Conservation (phyloP, 2,113 vertebrate species). For the Myiopsitta monachus region DNA sequence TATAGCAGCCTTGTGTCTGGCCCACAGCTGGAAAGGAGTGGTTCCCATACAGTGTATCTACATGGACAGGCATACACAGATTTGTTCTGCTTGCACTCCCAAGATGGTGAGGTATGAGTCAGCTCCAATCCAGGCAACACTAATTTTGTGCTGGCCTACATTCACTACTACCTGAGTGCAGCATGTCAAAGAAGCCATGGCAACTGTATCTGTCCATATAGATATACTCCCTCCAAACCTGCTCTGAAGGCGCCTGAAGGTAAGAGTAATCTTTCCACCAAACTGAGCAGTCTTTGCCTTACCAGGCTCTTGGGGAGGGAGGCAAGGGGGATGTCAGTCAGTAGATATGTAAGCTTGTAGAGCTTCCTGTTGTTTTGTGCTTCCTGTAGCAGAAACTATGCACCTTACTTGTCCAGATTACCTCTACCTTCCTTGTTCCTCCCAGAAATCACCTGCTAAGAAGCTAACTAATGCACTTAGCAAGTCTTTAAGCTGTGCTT, state of each 20-base stretch:
- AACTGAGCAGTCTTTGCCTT: background rate
- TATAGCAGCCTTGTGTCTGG: background rate
- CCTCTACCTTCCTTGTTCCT: slow-evolving; percentile 70
- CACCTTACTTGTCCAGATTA: slow-evolving; percentile 64
- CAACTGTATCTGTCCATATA: background rate
- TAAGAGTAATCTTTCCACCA: background rate
- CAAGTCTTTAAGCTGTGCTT: slow-evolving; percentile 98
- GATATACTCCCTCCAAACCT: background rate
- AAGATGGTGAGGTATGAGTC: background rate
- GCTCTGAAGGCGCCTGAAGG: background rate
- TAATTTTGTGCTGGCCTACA: background rate
- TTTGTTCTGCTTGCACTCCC: background rate
- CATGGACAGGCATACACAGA: background rate
- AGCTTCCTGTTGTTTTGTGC: slow-evolving; percentile 44
- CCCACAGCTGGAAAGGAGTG: background rate
- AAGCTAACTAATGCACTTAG: slow-evolving; percentile 95
- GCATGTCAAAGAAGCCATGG: background rate
- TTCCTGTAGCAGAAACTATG: slow-evolving; percentile 46
- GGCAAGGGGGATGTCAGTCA: background rate
- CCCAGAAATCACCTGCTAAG: slow-evolving; percentile 98
- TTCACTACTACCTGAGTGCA: background rate
- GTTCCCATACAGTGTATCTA: accelerated
- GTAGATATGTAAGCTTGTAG: background rate
- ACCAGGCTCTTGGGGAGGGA: background rate
- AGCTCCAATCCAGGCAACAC: background rate